phyloP scores from a whole-genome alignment of 2,888 invertebrate genomes.

The Danaus chrysippus region DNA sequence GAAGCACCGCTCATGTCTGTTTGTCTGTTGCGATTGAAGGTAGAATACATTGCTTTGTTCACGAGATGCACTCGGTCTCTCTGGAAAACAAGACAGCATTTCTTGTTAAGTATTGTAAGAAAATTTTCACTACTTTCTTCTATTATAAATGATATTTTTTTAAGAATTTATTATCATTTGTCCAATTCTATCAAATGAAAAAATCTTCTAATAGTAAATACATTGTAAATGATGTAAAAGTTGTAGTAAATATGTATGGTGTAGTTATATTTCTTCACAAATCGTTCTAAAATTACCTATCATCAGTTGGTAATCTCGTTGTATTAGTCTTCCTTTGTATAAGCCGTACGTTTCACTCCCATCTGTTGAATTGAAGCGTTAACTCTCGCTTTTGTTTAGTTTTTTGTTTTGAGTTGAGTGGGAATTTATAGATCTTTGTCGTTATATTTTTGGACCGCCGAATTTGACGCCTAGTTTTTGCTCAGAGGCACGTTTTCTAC shows the following conservation, averaged over 20 bases:
- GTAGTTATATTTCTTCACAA: background rate
- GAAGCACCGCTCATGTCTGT: constrained; percentile 37
- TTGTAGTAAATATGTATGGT: constrained; percentile 4
- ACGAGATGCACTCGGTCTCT: constrained; percentile 29
- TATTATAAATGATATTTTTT: too few relatives aligned
- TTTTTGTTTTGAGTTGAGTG: background rate
- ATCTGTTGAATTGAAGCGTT: constrained; percentile 30
- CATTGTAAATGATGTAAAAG: background rate
- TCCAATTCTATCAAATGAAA: too few relatives aligned
- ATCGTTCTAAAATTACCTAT: constrained; percentile 12
- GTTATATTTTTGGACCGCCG: background rate
- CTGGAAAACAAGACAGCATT: constrained; percentile 21
- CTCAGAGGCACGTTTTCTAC: too few relatives aligned
- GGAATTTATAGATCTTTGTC: background rate
- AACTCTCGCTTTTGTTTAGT: constrained; percentile 18
- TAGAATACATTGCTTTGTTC: constrained; percentile 33
- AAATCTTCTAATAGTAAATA: too few relatives aligned
- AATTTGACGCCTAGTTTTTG: background rate
- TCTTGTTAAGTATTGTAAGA: constrained; percentile 20
- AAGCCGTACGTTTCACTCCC: constrained; percentile 13
- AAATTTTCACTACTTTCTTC: too few relatives aligned
- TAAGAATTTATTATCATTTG: too few relatives aligned
- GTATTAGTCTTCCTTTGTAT: constrained; percentile 17
- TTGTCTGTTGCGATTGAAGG: constrained; percentile 36
- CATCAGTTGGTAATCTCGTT: constrained; percentile 17